A percentile compares a stretch with the other conserved stretches of the same genome.
phyloP scores from a whole-genome alignment of 2,888 invertebrate genomes.

The Apodemia duryi region DNA sequence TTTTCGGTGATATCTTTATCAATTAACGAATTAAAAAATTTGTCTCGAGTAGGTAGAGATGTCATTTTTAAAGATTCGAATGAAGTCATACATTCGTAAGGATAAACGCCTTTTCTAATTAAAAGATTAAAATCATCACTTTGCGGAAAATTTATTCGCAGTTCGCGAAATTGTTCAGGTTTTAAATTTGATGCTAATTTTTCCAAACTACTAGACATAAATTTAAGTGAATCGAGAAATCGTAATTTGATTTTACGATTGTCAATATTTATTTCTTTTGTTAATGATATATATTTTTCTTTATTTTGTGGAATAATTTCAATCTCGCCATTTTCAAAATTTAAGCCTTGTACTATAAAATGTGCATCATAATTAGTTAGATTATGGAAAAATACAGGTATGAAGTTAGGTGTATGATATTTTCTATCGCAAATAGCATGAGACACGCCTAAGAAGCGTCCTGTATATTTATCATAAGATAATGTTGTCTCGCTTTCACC shows the following conservation, averaged over 20 bases:
- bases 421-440: slow-evolving; percentile 9
- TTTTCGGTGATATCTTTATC: too few relatives aligned
- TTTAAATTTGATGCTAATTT: not conserved
- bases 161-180: too few relatives aligned
- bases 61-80: slow-evolving; percentile 23
- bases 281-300: slow-evolving; percentile 22
- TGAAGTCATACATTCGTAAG: slow-evolving; percentile 28
- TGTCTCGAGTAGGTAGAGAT: slow-evolving; percentile 16
- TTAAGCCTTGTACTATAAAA: slow-evolving; percentile 25
- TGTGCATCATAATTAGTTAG: slow-evolving; percentile 6
- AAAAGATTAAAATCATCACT: slow-evolving; percentile 15
- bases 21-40: slow-evolving; percentile 9
- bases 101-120: slow-evolving; percentile 22
- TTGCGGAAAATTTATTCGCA: too few relatives aligned
- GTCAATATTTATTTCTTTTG: too few relatives aligned
- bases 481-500: not conserved
- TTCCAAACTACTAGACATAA: too few relatives aligned
- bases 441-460: slow-evolving; percentile 13
- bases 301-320: slow-evolving; percentile 26
- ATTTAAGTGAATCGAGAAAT: too few relatives aligned
- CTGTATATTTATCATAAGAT: not conserved
- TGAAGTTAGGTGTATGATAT: slow-evolving; percentile 10
- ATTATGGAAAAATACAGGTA: slow-evolving; percentile 19
- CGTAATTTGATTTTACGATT: too few relatives aligned
- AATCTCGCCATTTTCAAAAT: slow-evolving; percentile 22